These are phyloP conservation scores for Zelleria hepariella DNA, from an alignment of 2,888 invertebrate species.

Conservation along the genomic window DNA sequence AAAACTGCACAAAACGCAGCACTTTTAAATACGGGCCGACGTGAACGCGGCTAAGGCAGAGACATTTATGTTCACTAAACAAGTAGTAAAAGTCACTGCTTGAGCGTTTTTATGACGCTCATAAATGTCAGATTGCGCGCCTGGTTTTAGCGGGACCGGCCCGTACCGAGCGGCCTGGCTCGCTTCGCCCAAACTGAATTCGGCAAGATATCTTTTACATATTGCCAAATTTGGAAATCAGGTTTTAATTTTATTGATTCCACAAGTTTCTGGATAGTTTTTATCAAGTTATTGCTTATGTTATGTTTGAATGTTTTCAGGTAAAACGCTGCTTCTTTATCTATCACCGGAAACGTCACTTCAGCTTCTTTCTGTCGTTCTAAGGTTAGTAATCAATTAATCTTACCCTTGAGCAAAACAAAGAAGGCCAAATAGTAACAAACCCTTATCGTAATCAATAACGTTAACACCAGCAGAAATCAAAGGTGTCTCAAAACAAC, in stretches of 20 bases:
- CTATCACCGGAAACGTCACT: not conserved
- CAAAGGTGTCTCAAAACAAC: not conserved
- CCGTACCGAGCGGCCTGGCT: constrained; percentile 21
- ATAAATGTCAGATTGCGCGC: constrained; percentile 73
- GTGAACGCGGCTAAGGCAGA: constrained; percentile 68
- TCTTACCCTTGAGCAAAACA: too few relatives aligned
- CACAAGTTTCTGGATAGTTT: not conserved
- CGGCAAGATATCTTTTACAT: not conserved
- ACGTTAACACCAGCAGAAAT: not conserved
- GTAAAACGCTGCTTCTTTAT: not conserved
- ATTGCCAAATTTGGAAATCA: constrained; percentile 1
- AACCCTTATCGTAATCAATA: too few relatives aligned
- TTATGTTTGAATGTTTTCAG: not conserved
- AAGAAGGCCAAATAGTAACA: too few relatives aligned
- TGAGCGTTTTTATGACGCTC: constrained; percentile 74
- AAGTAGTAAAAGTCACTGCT: constrained; percentile 74
- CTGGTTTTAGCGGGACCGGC: constrained; percentile 49
- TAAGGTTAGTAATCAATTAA: not conserved
- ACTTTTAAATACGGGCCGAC: constrained; percentile 71
- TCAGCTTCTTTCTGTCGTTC: not conserved
- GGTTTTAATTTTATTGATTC: not conserved
- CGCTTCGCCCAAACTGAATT: not conserved
- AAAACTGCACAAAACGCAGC: constrained; percentile 67
- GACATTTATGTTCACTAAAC: constrained; percentile 75
- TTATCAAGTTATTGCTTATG: not conserved